A percentile compares a stretch with the other conserved stretches of the same genome.
These are phyloP conservation scores for Acomys russatus DNA, from an alignment of 2,797 vertebrate genomes.

Conservation along the genomic window DNA sequence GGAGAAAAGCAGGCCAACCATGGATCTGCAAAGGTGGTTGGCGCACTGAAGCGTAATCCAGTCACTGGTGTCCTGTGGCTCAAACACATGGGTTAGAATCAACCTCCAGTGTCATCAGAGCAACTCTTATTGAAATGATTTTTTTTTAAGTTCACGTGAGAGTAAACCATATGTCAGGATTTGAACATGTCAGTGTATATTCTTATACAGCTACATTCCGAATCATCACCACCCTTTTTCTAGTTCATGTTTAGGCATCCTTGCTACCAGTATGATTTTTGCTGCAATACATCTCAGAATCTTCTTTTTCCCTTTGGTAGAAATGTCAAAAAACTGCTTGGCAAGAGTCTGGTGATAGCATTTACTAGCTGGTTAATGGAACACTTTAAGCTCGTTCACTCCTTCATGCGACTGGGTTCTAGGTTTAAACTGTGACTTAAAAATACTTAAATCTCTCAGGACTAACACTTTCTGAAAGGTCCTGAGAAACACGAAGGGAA, in stretches of 20 bases:
- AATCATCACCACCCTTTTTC: conserved; percentile 74
- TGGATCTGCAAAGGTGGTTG: conserved; percentile 68
- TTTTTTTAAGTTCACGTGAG: conserved; percentile 69
- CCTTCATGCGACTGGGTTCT: conserved; percentile 81
- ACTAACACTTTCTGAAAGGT: conserved; percentile 76
- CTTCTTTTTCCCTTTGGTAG: conserved; percentile 84
- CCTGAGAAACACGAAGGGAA: conserved; percentile 77
- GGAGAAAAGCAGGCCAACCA: conserved; percentile 80
- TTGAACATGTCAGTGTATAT: conserved; percentile 69
- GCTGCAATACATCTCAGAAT: conserved; percentile 37
- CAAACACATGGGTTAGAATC: conserved; percentile 57
- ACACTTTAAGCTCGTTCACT: conserved; percentile 76
- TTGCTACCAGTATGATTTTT: conserved; percentile 66
- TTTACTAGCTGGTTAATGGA: conserved; percentile 79
- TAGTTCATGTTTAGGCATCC: conserved; percentile 62
- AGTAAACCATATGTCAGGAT: conserved; percentile 60
- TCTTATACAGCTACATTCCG: conserved; percentile 66
- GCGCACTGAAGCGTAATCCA: conserved; percentile 77
- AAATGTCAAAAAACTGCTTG: conserved; percentile 77
- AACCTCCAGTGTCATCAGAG: conserved; percentile 68
- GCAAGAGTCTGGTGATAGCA: conserved; percentile 61
- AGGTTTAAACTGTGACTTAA: conserved; percentile 77
- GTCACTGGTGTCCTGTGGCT: conserved; percentile 67
- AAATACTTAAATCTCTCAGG: conserved; percentile 76
- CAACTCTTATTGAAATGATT: conserved; percentile 56